These are phyloP conservation scores for Euura lappo DNA, from an alignment of 1,140 invertebrate genomes.

Conservation along the genomic window DNA sequence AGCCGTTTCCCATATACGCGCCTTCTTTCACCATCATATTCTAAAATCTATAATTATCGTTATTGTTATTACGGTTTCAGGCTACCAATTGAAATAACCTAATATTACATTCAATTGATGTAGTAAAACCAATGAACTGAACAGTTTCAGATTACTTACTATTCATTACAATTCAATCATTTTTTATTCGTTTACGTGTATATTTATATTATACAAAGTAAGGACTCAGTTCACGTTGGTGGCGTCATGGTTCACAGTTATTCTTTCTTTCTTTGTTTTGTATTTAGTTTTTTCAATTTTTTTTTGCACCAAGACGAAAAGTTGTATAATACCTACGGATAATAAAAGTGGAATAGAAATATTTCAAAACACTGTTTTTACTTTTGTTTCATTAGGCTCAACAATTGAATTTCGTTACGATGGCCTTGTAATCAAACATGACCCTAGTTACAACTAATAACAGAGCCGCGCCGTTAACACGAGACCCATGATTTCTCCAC, in stretches of 20 bases:
- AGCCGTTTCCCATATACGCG: conserved; percentile 10
- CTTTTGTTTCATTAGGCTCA: not conserved
- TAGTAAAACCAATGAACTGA: conserved; percentile 8
- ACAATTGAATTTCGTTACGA: not conserved
- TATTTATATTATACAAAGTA: not conserved
- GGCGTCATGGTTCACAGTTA: too few species aligned
- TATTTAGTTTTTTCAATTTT: not conserved
- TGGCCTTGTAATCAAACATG: not conserved
- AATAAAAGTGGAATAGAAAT: not conserved
- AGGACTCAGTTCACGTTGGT: not conserved
- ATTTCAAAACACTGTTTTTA: not conserved
- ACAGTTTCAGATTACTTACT: not conserved
- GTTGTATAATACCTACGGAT: not conserved
- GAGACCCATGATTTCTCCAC: not conserved
- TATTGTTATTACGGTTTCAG: conserved; percentile 17
- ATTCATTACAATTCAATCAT: not conserved
- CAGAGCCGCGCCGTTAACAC: not conserved
- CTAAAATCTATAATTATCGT: conserved; percentile 18
- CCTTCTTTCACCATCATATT: conserved; percentile 11
- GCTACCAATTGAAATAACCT: too few species aligned
- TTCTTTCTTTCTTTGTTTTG: too few species aligned
- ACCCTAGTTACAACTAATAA: not conserved
- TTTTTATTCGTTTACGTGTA: too few species aligned
- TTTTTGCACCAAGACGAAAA: too few species aligned
- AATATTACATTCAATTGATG: not conserved